Evolutionary conservation across 23 tunicate genomes (phyloP).

Genomic region (Ascidia mentula): DNA sequence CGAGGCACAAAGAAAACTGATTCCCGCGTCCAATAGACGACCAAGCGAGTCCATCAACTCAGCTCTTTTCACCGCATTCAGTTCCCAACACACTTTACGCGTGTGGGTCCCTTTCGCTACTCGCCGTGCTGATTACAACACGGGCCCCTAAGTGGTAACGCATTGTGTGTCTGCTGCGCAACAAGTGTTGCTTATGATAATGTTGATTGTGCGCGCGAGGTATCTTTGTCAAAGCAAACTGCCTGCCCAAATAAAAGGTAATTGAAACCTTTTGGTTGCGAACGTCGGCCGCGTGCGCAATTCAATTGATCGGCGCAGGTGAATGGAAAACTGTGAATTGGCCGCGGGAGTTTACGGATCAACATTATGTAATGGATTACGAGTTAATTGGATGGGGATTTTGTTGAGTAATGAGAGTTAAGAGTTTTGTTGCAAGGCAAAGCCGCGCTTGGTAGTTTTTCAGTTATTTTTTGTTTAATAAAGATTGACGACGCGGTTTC

Average conservation of each 20-base stretch:
- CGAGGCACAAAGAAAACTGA: too few species aligned
- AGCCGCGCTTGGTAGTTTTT: too few species aligned
- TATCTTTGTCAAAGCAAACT: background rate
- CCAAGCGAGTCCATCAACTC: too few species aligned
- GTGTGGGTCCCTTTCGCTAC: background rate
- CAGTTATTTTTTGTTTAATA: too few species aligned
- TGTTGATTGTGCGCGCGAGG: background rate
- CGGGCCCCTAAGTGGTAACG: background rate
- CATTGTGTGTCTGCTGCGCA: background rate
- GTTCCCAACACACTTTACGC: background rate
- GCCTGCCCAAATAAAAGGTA: background rate
- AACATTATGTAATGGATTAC: conserved; percentile 1
- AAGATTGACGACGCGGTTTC: too few species aligned
- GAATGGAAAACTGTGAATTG: background rate
- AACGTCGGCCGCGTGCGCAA: background rate
- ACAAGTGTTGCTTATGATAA: conserved; percentile 8
- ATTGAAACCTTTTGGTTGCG: background rate
- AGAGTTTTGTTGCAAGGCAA: too few species aligned
- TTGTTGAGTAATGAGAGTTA: conserved; percentile 4
- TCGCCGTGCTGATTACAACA: background rate
- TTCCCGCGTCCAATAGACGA: too few species aligned
- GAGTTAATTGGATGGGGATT: background rate
- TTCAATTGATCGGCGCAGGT: background rate
- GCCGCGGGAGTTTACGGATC: background rate
- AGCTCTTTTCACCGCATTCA: background rate